Percentiles rank a stretch among this genome's conserved stretches.
These are phyloP conservation scores for Argyresthia goedartella DNA, from an alignment of 2,888 invertebrate species.

Conservation along the genomic window DNA sequence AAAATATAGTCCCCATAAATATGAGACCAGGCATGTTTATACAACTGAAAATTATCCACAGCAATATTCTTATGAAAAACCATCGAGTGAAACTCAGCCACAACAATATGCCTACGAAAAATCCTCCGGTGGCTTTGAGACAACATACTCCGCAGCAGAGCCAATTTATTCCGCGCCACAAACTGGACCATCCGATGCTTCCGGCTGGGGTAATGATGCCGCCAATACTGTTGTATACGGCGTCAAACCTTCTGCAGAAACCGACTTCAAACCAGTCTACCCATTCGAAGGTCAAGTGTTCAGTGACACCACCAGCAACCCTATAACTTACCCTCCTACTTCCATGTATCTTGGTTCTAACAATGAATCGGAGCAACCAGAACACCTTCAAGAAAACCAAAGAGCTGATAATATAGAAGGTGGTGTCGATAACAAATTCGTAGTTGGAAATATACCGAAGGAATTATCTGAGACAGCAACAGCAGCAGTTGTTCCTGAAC, in stretches of 20 bases:
- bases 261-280: constrained; percentile 60
- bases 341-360: constrained; percentile 62
- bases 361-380: constrained; percentile 40
- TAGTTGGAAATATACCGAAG: constrained; percentile 76
- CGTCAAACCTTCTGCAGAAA: constrained; percentile 49
- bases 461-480: constrained; percentile 65
- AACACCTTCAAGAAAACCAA: constrained; percentile 16
- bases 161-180: constrained; percentile 58
- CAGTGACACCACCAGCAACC: constrained; percentile 48
- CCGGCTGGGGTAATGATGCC: constrained; percentile 39
- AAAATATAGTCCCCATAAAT: constrained; percentile 44
- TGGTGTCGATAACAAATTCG: constrained; percentile 66
- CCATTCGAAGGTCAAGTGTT: constrained; percentile 55
- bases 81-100: constrained; percentile 26
- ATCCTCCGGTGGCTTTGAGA: constrained; percentile 23
- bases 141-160: constrained; percentile 46
- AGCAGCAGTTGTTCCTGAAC: constrained; percentile 74
- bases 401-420: constrained; percentile 29
- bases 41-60: constrained; percentile 34
- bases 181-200: constrained; percentile 41
- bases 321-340: constrained; percentile 52
- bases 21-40: constrained; percentile 54
- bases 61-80: constrained; percentile 43
- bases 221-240: constrained; percentile 56
- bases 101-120: constrained; percentile 42